These are phyloP conservation scores for Montipora capitata DNA, from an alignment of 92 coral and sea anemone genomes.

Conservation along the genomic window DNA sequence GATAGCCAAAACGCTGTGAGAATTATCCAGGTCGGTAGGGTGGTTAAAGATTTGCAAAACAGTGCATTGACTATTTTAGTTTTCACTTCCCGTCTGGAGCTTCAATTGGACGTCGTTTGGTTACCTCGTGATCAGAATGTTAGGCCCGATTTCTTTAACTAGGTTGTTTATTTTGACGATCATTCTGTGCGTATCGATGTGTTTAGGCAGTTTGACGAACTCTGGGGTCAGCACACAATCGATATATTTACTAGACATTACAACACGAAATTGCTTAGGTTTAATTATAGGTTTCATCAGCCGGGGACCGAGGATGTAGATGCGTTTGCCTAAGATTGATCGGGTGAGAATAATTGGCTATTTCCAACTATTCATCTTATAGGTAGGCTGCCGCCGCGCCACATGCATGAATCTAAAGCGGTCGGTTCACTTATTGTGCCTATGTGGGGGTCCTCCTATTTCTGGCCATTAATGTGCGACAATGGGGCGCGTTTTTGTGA, in stretches of 20 bases:
- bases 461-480: not conserved
- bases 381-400: not conserved
- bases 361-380: constrained; percentile 40
- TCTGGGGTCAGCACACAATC: constrained; percentile 38
- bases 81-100: not conserved
- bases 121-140: constrained; percentile 15
- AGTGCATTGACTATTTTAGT: constrained; percentile 34
- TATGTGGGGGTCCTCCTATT: not conserved
- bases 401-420: not conserved
- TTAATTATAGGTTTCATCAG: constrained; percentile 20
- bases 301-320: constrained; percentile 10
- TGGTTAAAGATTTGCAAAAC: constrained; percentile 20
- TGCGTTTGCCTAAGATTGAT: constrained; percentile 63
- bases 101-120: constrained; percentile 32
- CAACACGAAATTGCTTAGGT: constrained; percentile 53
- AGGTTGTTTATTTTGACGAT: constrained; percentile 55
- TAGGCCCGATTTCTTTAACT: constrained; percentile 27
- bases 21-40: not conserved
- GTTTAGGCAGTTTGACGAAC: constrained; percentile 4
- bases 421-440: not conserved
- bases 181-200: constrained; percentile 37
- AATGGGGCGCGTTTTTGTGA: not conserved
- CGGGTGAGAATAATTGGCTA: constrained; percentile 52
- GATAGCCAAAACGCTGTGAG: constrained; percentile 6
- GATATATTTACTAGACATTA: constrained; percentile 15